Evolutionary conservation across 1,140 invertebrate genomes (phyloP).

Genomic region (Trypoxylus dichotomus): DNA sequence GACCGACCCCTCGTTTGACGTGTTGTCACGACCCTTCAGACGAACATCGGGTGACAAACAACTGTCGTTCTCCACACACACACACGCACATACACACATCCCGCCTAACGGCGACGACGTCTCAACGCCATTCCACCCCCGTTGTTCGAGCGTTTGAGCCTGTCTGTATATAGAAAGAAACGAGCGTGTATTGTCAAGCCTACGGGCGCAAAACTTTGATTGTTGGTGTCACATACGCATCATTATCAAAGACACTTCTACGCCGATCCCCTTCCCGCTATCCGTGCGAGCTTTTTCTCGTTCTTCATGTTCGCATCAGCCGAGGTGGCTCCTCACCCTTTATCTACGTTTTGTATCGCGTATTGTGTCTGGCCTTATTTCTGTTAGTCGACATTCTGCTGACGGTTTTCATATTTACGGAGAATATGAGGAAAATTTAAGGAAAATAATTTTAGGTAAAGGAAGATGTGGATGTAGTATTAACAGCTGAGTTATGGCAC

Average conservation of each 20-base stretch:
- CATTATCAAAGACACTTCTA: conserved; percentile 23
- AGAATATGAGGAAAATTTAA: no score
- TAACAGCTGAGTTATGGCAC: no score
- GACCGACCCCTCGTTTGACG: conserved; percentile 31
- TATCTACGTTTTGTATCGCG: not conserved
- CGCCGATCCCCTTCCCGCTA: not conserved
- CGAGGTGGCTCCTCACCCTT: not conserved
- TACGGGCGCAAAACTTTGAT: conserved; percentile 40
- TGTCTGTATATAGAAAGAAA: no score
- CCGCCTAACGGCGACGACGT: no score
- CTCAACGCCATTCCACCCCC: no score
- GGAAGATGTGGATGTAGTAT: no score
- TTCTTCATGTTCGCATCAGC: not conserved
- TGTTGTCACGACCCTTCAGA: conserved; percentile 30
- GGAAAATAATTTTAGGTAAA: no score
- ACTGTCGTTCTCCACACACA: conserved; percentile 40
- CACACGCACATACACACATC: conserved; percentile 16
- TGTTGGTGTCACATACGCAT: conserved; percentile 32
- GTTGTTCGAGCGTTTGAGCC: no score
- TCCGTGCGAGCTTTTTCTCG: not conserved
- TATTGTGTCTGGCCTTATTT: not conserved
- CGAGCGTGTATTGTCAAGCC: not conserved
- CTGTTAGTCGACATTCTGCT: not conserved
- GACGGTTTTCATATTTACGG: no score
- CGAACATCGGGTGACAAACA: conserved; percentile 41